Base-by-base conservation (phyloP, 2,888 invertebrate genomes). In the Yponomeuta cagnagella region DNA sequence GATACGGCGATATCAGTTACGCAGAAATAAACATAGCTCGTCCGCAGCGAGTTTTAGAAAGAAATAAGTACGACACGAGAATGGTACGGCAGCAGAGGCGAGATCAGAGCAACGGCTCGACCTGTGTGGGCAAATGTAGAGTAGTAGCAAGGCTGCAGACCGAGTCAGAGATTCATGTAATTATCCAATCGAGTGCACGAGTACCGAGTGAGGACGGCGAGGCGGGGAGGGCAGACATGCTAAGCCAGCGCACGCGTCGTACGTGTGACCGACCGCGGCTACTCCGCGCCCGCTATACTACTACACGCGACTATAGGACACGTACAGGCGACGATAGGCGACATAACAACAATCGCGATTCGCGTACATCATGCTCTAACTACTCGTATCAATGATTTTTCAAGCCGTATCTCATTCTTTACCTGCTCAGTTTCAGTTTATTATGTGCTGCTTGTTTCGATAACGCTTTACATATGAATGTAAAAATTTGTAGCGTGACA, bases 151-250 rank as follows among this genome's bases (percentile, higher is more conserved):
- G 86, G 85, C 85, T 87, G 82, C 80, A 78, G 76, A 78, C 77
- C 77, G 79, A 80, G 79, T 78, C 81, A 77, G 78, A 84, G 85
- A 84, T 85, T 82, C 81, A 83, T 58, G 85, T 87, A 83, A 90
- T 90, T 87, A 89, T 89, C 77, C 86, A 90, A 89, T 89, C 82
- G 82, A 88, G 90, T 90, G 85, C 86, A 79, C 80, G 77, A 82
- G 88, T 82, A 89, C 89, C 76, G 82, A 78, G 76, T 1, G 6
- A 58, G 52, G 52, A 58, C 1, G 52, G 15, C 52, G 12, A 58
- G 72, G 66, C 73, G 68, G 52, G 71, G 72, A 33, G 70, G 66
- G 73, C 23, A 70, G 69, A 37, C 33, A 0, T n/a, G 48, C 48
- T 67, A 67, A 52, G 64, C 23, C 43, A 63, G 74, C 23, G 76